Conservation (phyloP, 2,888 invertebrate genomes). For the Hirtodrosophila histrioides region DNA sequence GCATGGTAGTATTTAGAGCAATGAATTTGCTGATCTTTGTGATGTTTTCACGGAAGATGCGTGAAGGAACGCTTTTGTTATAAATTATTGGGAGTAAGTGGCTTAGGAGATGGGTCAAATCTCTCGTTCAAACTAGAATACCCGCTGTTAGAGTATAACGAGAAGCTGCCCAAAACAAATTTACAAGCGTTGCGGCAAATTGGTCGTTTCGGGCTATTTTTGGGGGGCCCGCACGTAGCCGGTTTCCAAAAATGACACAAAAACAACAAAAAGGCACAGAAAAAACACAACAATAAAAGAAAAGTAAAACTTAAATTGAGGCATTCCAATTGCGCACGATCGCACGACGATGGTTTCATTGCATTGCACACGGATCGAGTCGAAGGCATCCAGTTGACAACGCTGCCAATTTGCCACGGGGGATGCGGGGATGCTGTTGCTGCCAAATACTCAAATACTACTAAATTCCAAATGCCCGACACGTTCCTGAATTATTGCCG, state of each 20-base stretch:
- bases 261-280: background rate
- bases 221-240: conserved; percentile 38
- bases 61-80: too few relatives aligned
- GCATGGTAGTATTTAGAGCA: too few relatives aligned
- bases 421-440: background rate
- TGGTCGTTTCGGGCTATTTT: conserved; percentile 30
- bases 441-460: conserved; percentile 4
- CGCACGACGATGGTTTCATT: conserved; percentile 6
- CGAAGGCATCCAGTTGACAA: conserved; percentile 8
- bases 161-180: background rate
- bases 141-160: background rate
- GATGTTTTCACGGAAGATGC: too few relatives aligned
- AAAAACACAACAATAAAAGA: conserved; percentile 9
- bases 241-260: background rate
- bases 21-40: too few relatives aligned
- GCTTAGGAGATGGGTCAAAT: too few relatives aligned
- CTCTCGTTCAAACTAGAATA: too few relatives aligned
- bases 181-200: background rate
- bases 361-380: conserved; percentile 13
- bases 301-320: conserved; percentile 35
- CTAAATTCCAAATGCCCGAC: conserved; percentile 15
- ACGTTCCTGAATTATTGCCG: conserved; percentile 3
- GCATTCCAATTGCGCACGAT: conserved; percentile 55
- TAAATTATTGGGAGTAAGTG: too few relatives aligned
- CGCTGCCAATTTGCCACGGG: conserved; percentile 4